Percentiles rank a stretch among this genome's conserved stretches.
Evolutionary conservation across 2,888 invertebrate species (phyloP).

Genomic region (Caenorhabditis sinica): DNA sequence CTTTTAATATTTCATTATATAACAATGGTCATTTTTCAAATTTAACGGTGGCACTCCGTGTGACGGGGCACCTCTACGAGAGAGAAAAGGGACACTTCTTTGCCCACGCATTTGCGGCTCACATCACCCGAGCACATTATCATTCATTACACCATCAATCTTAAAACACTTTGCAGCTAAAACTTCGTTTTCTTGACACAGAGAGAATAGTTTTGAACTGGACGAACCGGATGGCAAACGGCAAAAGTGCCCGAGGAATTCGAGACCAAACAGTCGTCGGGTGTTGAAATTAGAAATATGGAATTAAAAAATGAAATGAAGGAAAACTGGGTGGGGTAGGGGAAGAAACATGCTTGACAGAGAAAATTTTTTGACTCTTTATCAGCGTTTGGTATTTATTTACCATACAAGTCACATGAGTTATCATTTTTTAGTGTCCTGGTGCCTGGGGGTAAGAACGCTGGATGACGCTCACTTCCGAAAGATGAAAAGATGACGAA

Average conservation of each 20-base stretch:
- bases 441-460: constrained; percentile 44
- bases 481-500: constrained; percentile 36
- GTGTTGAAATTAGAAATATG: constrained; percentile 24
- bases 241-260: too few relatives aligned
- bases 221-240: background rate
- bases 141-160: constrained; percentile 55
- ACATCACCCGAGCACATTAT: constrained; percentile 32
- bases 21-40: constrained; percentile 17
- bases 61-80: background rate
- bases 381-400: constrained; percentile 55
- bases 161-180: constrained; percentile 36
- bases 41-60: constrained; percentile 3
- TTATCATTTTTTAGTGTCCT: constrained; percentile 54
- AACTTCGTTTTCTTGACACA: background rate
- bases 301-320: constrained; percentile 18
- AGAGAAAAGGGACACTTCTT: constrained; percentile 31
- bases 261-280: background rate
- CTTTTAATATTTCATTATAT: constrained; percentile 23
- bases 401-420: constrained; percentile 56
- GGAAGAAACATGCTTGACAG: constrained; percentile 46
- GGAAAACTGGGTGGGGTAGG: constrained; percentile 50
- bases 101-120: constrained; percentile 47
- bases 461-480: constrained; percentile 32
- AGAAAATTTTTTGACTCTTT: constrained; percentile 20
- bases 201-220: background rate